Base-by-base conservation (phyloP, 2,888 invertebrate species). In the Brachylomia viminalis region DNA sequence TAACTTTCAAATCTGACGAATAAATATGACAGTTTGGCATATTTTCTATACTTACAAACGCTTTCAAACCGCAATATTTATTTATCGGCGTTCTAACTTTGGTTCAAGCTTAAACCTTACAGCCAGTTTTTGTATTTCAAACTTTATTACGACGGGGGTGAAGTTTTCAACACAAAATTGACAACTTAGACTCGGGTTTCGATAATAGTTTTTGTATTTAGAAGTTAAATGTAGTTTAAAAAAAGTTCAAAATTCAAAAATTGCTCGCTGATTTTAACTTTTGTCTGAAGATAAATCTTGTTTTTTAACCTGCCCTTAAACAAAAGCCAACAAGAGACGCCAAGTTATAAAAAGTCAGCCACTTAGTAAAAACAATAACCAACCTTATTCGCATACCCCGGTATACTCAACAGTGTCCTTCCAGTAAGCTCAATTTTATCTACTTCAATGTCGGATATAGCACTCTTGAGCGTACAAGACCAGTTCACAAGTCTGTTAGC, bases 371-470 rank as follows among this genome's bases (percentile, higher is more conserved):
- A 17, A n/a, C 2, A 47, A 20, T 2, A 11, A 61, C 87, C 23
- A 68, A 96, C 97, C 95, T 98, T 98, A 56, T 98, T 97, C n/a
- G 97, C 97, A 92, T 99, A 99, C 0, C 99, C 99, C 0, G 99
- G 99, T 84, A 99, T 99, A 42, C 97, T 91, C 66, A 99, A 92
- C 87, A 98, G 93, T 0, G 99, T 99, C 69, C 98, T 97, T 0
- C 99, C 99, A 6, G 97, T 92, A 58, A 99, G 94, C 92, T 99
- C 99, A 59, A 98, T 94, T 95, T 99, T 99, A 93, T 99, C 99
- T 5, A 99, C 99, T 95, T 99, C 99, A 85, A 99, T 99, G 92
- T 99, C 99, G 0, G 99, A 99, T 87, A 99, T 99, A 15, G 99
- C 99, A 69, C 99, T 99, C 92, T 99, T 98, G 23, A 99, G 96